Conservation (phyloP, 2,888 invertebrate genomes). For the Gymnocheta viridis region DNA sequence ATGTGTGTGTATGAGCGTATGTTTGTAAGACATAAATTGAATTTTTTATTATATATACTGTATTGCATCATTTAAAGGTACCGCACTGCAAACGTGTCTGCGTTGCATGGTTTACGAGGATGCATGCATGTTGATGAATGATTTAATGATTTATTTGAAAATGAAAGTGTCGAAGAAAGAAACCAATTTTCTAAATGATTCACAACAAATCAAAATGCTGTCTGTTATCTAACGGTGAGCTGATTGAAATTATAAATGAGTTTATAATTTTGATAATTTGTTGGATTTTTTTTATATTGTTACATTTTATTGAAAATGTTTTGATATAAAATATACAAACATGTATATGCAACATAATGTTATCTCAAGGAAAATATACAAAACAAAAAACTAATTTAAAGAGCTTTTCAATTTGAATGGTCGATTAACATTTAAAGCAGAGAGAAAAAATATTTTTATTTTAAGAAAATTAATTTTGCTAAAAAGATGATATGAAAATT, state of each 20-base stretch:
- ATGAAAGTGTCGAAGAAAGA: slow-evolving; percentile 5
- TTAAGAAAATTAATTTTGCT: too few relatives aligned
- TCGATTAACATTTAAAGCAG: too few relatives aligned
- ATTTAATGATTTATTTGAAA: slow-evolving; percentile 14
- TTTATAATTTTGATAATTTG: neutral
- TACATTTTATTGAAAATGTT: neutral
- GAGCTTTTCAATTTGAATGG: too few relatives aligned
- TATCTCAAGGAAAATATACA: neutral
- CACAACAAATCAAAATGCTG: neutral
- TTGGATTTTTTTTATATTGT: neutral
- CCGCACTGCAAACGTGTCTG: neutral
- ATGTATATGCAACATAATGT: neutral
- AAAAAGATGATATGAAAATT: too few relatives aligned
- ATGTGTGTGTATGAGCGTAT: neutral
- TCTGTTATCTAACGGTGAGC: neutral
- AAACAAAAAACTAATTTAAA: neutral
- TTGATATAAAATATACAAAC: neutral
- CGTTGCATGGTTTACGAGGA: neutral
- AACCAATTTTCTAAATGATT: slow-evolving; percentile 1
- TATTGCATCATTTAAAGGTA: slow-evolving; percentile 41
- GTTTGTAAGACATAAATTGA: slow-evolving; percentile 6
- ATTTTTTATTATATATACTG: neutral
- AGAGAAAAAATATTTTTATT: too few relatives aligned
- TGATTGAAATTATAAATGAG: slow-evolving; percentile 5
- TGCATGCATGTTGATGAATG: neutral